Base-by-base conservation (phyloP, 2,888 invertebrate genomes). In the Erebia ligea region DNA sequence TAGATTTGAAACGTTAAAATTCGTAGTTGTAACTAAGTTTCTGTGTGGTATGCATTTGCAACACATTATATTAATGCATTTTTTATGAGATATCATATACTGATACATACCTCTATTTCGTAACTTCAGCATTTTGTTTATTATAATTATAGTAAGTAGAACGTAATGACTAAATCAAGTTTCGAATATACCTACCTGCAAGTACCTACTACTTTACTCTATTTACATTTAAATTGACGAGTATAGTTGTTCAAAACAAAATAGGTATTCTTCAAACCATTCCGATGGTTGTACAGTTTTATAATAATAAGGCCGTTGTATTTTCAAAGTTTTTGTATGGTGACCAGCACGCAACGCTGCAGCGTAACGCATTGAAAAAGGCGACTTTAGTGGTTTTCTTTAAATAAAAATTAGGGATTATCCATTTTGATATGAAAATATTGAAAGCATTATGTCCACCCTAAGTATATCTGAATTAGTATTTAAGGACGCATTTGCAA, bases 21-120 rank as follows among this genome's bases (percentile, higher is more conserved):
- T 84, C 63, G 76, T 78, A 84, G 83, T 84, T 85, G 82, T 85
- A 83, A 80, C 72, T 69, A 76, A 73, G 68, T 68, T 50, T 71
- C 25, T n/a, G 67, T 15, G 42, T 52, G 21, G 19, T 17, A 50
- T 45, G 40, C 56, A 52, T 52, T 5, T 52, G 52, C 45, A 45
- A 45, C 45, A 11, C 45, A 17, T 19, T 10, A 54, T 10, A 52
- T 52, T 50, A 48, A 59, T 59, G 42, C 17, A 59, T 42, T 50
- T 56, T 11, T 9, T 19, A 54, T 65, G 42, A 50, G 34, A 11
- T 65, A 21, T 62, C 54, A 54, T 54, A 52, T 15, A n/a, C n/a
- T 15, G 10, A 17, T 52, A 11, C 2, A 5, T 61, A 45, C 61
- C 11, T 42, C 13, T 68, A n/a, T 19, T 61, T 25, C 13, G 17